Conservation (phyloP, 2,113 vertebrate species). For the Plecturocebus donacophilus region DNA sequence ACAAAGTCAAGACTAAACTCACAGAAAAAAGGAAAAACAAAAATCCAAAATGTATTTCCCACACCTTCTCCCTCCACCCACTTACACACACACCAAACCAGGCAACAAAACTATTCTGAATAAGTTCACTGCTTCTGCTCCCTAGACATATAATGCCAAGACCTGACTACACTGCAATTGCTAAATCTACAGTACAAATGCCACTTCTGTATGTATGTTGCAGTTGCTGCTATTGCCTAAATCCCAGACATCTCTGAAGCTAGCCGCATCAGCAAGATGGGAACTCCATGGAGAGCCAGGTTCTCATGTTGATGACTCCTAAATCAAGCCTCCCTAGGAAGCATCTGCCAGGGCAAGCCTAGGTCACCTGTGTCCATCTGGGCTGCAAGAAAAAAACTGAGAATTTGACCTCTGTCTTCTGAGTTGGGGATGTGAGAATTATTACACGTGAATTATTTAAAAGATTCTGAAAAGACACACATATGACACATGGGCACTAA, state of each 20-base stretch:
- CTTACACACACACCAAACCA: not conserved
- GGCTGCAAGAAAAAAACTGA: not conserved
- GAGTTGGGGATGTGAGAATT: not conserved
- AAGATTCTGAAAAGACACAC: not conserved
- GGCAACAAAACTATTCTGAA: not conserved
- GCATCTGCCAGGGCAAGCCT: not conserved
- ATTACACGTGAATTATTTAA: not conserved
- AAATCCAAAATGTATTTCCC: too few relatives aligned
- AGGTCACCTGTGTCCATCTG: too few relatives aligned
- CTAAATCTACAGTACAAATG: not conserved
- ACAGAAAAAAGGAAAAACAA: not conserved
- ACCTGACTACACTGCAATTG: not conserved
- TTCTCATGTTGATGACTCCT: not conserved
- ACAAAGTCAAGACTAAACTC: not conserved
- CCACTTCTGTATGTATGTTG: not conserved
- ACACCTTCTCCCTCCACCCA: not conserved
- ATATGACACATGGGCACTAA: not conserved
- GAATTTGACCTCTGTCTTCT: not conserved
- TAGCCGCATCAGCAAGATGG: not conserved
- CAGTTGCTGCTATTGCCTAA: not conserved
- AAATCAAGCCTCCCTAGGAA: not conserved
- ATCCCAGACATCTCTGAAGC: not conserved
- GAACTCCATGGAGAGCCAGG: accelerated
- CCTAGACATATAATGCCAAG: not conserved
- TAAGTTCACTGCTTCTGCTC: not conserved